phyloP scores from a whole-genome alignment of 1,140 invertebrate species.

The Zelostemma sp. region DNA sequence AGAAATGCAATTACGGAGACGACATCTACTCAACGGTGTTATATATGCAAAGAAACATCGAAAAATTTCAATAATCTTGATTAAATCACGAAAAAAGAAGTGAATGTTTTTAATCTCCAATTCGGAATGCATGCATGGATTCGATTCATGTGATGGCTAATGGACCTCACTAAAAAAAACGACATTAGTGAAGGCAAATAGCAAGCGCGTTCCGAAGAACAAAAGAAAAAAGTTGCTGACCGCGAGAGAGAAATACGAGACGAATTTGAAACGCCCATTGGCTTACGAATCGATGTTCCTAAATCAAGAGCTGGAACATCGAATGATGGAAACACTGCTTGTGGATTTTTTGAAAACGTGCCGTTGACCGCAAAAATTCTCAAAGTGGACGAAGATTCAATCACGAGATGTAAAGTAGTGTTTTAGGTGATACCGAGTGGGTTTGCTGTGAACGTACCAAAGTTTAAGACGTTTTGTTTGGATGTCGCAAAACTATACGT shows the following conservation, averaged over 20 bases:
- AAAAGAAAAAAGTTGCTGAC: slow-evolving; percentile 29
- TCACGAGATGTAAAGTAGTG: slow-evolving; percentile 44
- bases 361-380: slow-evolving; percentile 48
- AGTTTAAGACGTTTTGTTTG: slow-evolving; percentile 13
- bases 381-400: slow-evolving; percentile 52
- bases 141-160: slow-evolving; percentile 48
- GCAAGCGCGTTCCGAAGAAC: slow-evolving; percentile 17
- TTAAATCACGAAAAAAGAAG: background rate
- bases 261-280: slow-evolving; percentile 26
- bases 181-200: slow-evolving; percentile 47
- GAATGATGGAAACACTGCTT: slow-evolving; percentile 55
- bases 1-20: slow-evolving; percentile 61
- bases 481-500: slow-evolving; percentile 1
- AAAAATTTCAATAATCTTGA: slow-evolving; percentile 43
- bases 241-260: slow-evolving; percentile 54
- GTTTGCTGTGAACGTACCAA: slow-evolving; percentile 3
- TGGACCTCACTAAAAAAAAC: slow-evolving; percentile 50
- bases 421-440: slow-evolving; percentile 44
- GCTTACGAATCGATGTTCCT: slow-evolving; percentile 24
- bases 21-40: slow-evolving; percentile 53
- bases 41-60: too few relatives aligned
- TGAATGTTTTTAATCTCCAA: slow-evolving; percentile 5
- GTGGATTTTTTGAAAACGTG: slow-evolving; percentile 40
- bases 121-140: slow-evolving; percentile 58
- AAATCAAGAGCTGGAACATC: slow-evolving; percentile 50